A percentile compares a stretch with the other conserved stretches of the same genome.
Conservation (phyloP, 53 echinoderm and acorn worm species). For the Holothuria leucospilota region DNA sequence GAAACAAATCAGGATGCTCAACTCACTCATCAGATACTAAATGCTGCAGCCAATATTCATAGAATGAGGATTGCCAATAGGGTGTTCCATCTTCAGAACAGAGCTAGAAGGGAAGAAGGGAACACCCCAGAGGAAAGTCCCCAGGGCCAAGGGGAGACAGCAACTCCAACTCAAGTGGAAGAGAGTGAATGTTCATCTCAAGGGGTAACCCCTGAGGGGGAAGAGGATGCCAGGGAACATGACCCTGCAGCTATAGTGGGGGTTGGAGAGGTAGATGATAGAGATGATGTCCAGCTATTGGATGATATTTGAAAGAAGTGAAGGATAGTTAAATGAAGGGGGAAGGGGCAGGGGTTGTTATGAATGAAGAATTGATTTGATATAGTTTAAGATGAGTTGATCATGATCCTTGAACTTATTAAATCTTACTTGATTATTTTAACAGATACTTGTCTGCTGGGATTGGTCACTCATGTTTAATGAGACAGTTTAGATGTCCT, state of each 20-base stretch:
- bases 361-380: no score
- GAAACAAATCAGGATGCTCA: slow-evolving; percentile 90
- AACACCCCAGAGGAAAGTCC: background rate
- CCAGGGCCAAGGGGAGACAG: background rate
- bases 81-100: slow-evolving; percentile 20
- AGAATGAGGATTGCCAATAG: slow-evolving; percentile 77
- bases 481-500: no score
- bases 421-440: no score
- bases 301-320: slow-evolving; percentile 1
- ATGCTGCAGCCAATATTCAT: slow-evolving; percentile 88
- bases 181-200: no score
- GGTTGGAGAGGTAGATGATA: background rate
- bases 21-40: slow-evolving; percentile 70
- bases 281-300: slow-evolving; percentile 27
- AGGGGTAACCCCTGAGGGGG: background rate
- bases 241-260: slow-evolving; percentile 10
- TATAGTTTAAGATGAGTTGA: no score
- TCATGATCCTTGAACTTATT: no score
- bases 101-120: slow-evolving; percentile 5
- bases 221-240: background rate
- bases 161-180: background rate
- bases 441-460: no score
- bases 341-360: no score
- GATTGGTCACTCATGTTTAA: no score
- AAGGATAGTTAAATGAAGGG: background rate